A percentile compares a stretch with the other conserved stretches of the same genome.
phyloP scores from a whole-genome alignment of 2,797 vertebrate genomes.

The Rousettus madagascariensis region DNA sequence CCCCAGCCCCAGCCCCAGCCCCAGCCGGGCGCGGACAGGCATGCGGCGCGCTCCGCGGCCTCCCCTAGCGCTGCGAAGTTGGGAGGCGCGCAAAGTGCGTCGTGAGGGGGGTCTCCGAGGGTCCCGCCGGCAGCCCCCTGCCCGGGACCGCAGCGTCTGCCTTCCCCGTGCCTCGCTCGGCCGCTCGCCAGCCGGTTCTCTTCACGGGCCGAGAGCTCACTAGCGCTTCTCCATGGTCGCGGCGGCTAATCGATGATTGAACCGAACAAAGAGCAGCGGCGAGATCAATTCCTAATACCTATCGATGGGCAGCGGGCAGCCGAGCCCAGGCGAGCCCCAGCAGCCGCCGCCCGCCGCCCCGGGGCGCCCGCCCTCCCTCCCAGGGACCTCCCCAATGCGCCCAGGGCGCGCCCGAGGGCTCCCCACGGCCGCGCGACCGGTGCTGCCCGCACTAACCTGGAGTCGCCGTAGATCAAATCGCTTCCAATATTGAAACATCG shows the following conservation, averaged over 20 bases:
- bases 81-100: constrained; percentile 66
- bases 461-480: constrained; percentile 97
- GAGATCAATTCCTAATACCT: constrained; percentile 97
- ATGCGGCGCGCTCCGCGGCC: constrained; percentile 63
- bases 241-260: constrained; percentile 94
- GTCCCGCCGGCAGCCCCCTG: constrained; percentile 52
- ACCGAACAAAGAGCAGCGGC: constrained; percentile 97
- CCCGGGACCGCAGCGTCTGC: constrained; percentile 5
- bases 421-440: constrained; percentile 50
- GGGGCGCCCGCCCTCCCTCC: constrained; percentile 8
- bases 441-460: constrained; percentile 91
- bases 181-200: constrained; percentile 42
- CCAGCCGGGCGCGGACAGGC: constrained; percentile 56
- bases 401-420: constrained; percentile 52
- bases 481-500: constrained; percentile 98
- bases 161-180: background rate
- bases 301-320: constrained; percentile 88
- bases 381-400: constrained; percentile 37
- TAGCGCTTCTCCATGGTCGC: constrained; percentile 86
- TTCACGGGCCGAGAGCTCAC: constrained; percentile 74
- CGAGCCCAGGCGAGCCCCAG: constrained; percentile 41
- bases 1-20: constrained; percentile 50
- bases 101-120: background rate
- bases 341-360: constrained; percentile 46
- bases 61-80: constrained; percentile 73